These are phyloP conservation scores for Cavia porcellus DNA, from an alignment of 2,113 vertebrate genomes.

Conservation along the genomic window DNA sequence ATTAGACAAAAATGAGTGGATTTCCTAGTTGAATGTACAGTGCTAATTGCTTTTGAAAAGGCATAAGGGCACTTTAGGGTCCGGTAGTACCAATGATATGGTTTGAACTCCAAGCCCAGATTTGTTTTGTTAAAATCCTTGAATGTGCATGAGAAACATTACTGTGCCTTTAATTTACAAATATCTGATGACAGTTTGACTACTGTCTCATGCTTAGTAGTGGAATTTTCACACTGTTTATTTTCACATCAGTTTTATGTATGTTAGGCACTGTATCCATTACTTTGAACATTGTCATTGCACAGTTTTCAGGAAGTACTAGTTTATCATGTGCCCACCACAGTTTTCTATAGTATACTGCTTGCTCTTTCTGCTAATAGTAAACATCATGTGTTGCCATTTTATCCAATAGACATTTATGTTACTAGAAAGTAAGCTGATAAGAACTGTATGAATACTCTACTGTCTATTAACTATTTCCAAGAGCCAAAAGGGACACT, in stretches of 20 bases:
- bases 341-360: background rate
- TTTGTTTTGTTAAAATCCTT: background rate
- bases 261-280: background rate
- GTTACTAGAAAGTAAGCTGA: constrained; percentile 53
- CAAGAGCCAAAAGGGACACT: constrained; percentile 8
- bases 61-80: background rate
- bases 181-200: background rate
- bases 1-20: background rate
- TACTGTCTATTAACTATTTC: constrained; percentile 37
- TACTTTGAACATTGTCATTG: constrained; percentile 31
- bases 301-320: background rate
- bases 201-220: background rate
- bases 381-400: background rate
- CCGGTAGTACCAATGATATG: background rate
- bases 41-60: background rate
- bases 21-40: background rate
- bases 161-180: background rate
- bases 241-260: background rate
- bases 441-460: constrained; percentile 13
- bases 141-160: background rate
- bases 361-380: background rate
- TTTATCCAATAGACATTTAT: constrained; percentile 62
- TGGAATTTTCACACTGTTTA: background rate
- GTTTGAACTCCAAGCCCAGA: background rate
- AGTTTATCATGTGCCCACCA: background rate